phyloP scores from a whole-genome alignment of 2,888 invertebrate species.

The Drosophila limbata region DNA sequence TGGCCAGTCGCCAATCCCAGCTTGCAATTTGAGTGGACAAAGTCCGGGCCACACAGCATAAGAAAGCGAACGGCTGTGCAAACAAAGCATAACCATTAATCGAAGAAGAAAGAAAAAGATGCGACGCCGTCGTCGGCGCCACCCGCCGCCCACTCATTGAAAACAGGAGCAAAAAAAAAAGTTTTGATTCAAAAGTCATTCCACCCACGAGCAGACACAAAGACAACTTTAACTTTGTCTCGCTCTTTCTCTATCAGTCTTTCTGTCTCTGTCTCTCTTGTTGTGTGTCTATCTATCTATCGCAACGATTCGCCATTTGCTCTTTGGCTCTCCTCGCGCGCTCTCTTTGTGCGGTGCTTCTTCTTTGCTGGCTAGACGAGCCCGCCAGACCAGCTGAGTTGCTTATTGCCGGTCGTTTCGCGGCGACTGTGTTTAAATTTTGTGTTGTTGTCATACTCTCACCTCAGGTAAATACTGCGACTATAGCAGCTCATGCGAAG shows the following conservation, averaged over 20 bases:
- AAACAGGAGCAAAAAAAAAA: background rate
- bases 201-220: conserved; percentile 47
- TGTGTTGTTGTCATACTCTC: conserved; percentile 40
- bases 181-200: conserved; percentile 46
- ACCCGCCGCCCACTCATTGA: conserved; percentile 15
- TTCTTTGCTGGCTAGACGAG: conserved; percentile 45
- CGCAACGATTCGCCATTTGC: conserved; percentile 4
- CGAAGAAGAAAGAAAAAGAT: background rate
- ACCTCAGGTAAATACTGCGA: background rate
- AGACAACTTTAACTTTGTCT: conserved; percentile 22
- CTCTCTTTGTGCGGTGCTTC: conserved; percentile 37
- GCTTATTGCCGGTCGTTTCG: conserved; percentile 41
- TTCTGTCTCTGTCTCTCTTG: background rate
- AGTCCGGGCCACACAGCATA: conserved; percentile 37
- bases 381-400: conserved; percentile 57
- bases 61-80: conserved; percentile 18
- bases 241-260: background rate
- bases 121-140: conserved; percentile 2
- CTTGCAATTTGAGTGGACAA: conserved; percentile 26
- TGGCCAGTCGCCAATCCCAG: conserved; percentile 23
- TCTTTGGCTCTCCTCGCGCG: conserved; percentile 22
- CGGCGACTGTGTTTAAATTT: conserved; percentile 12
- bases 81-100: conserved; percentile 45
- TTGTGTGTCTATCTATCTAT: background rate
- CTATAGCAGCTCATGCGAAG: conserved; percentile 1